phyloP scores from a whole-genome alignment of 2,797 vertebrate species.

The Sciurus carolinensis region DNA sequence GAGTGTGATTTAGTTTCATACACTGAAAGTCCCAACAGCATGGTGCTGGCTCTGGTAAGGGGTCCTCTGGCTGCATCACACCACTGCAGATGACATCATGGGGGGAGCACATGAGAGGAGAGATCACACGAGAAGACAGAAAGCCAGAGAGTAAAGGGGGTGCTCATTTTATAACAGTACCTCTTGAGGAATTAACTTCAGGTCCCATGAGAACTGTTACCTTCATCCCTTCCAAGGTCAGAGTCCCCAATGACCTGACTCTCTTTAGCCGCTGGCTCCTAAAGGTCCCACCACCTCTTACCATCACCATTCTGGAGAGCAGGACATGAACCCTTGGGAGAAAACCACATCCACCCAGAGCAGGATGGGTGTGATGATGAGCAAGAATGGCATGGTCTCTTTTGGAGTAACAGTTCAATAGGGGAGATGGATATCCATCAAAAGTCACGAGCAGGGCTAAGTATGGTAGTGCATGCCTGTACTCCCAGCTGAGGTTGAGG shows the following conservation, averaged over 20 bases:
- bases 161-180: background rate
- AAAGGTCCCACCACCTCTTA: background rate
- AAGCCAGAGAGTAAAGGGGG: background rate
- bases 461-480: no score
- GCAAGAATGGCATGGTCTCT: accelerated
- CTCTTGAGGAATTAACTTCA: no score
- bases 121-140: background rate
- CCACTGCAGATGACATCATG: background rate
- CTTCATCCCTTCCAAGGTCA: background rate
- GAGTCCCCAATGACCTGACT: no score
- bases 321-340: background rate
- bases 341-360: background rate
- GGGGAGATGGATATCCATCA: background rate
- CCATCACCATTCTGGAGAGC: background rate
- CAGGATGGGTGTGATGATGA: background rate
- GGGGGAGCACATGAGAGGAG: background rate
- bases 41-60: background rate
- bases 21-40: background rate
- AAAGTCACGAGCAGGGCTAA: background rate
- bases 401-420: background rate
- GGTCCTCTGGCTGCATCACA: background rate
- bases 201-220: no score
- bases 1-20: background rate
- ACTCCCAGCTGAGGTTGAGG: no score
- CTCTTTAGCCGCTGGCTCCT: no score